These are phyloP conservation scores for Empidonax alnorum DNA, from an alignment of 2,113 vertebrate genomes.

Conservation along the genomic window DNA sequence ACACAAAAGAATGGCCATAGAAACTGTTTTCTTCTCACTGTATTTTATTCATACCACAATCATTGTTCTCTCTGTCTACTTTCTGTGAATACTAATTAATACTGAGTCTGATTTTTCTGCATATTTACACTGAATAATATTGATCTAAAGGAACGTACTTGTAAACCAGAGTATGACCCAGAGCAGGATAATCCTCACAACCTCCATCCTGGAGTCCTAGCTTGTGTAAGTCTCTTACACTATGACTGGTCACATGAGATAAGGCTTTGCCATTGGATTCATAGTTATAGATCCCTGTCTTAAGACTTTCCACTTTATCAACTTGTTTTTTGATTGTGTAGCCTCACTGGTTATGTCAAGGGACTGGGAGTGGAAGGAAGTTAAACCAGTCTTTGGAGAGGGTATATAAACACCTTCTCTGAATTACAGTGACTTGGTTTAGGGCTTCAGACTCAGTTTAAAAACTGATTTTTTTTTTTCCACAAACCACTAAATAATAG, in stretches of 20 bases:
- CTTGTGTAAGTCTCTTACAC: background rate
- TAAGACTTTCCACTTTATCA: background rate
- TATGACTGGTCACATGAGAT: background rate
- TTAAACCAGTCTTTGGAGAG: background rate
- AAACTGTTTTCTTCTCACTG: background rate
- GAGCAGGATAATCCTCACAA: background rate
- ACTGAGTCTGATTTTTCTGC: background rate
- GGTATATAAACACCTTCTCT: background rate
- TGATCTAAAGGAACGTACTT: background rate
- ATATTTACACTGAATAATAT: background rate
- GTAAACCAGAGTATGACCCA: background rate
- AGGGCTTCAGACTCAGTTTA: background rate
- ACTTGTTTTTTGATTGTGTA: background rate
- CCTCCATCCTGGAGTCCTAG: background rate
- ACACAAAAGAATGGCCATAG: background rate
- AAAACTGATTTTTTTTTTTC: background rate
- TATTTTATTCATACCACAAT: background rate
- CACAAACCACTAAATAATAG: background rate
- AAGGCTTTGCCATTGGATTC: background rate
- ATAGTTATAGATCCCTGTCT: background rate
- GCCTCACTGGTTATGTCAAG: background rate
- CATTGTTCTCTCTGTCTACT: background rate
- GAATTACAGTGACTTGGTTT: background rate
- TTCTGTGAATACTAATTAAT: background rate
- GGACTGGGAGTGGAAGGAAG: background rate